Conservation (phyloP, 30 jellyfish, hydroid and myxozoan genomes). For the Chironex yamaguchii region DNA sequence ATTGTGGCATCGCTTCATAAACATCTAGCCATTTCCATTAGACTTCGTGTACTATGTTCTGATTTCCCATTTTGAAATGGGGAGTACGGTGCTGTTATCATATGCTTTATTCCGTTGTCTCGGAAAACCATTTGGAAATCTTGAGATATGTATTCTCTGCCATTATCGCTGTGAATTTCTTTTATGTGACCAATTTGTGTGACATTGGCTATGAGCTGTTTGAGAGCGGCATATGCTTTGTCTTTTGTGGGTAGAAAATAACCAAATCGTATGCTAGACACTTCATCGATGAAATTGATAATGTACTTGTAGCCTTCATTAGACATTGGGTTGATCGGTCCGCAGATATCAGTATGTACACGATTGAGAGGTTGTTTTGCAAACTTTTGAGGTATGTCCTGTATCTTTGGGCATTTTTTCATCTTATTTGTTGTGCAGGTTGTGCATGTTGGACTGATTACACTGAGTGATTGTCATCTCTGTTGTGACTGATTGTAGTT, state of each 20-base stretch:
- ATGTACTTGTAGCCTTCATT: conserved; percentile 60
- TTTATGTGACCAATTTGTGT: background rate
- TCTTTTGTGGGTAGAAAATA: background rate
- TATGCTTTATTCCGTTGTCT: background rate
- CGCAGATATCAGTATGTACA: conserved; percentile 49
- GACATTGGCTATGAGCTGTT: background rate
- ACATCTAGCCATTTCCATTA: background rate
- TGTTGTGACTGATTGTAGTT: conserved; percentile 28
- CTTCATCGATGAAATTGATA: conserved; percentile 52
- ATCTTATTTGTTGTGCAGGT: conserved; percentile 58
- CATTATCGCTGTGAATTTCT: background rate
- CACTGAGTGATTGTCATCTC: conserved; percentile 40
- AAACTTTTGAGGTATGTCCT: background rate
- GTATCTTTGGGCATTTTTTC: conserved; percentile 25
- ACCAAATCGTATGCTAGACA: conserved; percentile 22
- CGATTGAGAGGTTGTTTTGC: conserved; percentile 58
- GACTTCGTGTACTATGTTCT: background rate
- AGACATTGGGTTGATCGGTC: conserved; percentile 48
- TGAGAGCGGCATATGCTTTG: background rate
- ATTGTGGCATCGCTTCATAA: background rate
- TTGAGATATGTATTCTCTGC: background rate
- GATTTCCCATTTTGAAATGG: background rate
- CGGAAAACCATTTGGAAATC: background rate
- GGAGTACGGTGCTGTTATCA: background rate
- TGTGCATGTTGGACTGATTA: conserved; percentile 10